These are phyloP conservation scores for Aythya baeri DNA, from an alignment of 2,113 vertebrate species.

Conservation along the genomic window DNA sequence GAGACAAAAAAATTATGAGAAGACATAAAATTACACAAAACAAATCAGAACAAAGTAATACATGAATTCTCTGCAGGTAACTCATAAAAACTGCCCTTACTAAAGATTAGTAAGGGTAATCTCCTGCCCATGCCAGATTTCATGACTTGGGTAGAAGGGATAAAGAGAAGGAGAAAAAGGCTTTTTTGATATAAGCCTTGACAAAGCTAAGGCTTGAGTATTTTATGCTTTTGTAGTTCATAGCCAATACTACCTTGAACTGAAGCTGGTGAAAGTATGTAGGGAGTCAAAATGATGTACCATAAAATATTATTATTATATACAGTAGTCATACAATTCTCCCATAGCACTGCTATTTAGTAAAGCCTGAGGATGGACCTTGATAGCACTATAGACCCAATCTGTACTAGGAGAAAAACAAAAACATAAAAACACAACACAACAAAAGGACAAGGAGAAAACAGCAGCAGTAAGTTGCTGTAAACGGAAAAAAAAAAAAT, in stretches of 20 bases:
- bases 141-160: background rate
- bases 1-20: background rate
- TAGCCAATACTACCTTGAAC: background rate
- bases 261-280: background rate
- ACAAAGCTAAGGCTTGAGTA: background rate
- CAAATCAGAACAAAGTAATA: background rate
- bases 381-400: background rate
- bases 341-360: background rate
- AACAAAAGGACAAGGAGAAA: background rate
- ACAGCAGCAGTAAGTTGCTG: background rate
- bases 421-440: background rate
- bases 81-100: background rate
- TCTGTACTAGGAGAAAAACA: background rate
- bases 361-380: background rate
- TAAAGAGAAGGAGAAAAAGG: background rate
- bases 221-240: background rate
- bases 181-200: background rate
- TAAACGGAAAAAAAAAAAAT: background rate
- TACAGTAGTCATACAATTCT: background rate
- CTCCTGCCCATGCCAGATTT: background rate
- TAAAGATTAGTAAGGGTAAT: background rate
- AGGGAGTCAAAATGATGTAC: background rate
- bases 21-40: background rate
- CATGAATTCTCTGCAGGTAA: background rate
- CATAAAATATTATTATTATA: background rate